These are phyloP conservation scores for Trochalopteron elliotii DNA, from an alignment of 2,113 vertebrate species.

Conservation along the genomic window DNA sequence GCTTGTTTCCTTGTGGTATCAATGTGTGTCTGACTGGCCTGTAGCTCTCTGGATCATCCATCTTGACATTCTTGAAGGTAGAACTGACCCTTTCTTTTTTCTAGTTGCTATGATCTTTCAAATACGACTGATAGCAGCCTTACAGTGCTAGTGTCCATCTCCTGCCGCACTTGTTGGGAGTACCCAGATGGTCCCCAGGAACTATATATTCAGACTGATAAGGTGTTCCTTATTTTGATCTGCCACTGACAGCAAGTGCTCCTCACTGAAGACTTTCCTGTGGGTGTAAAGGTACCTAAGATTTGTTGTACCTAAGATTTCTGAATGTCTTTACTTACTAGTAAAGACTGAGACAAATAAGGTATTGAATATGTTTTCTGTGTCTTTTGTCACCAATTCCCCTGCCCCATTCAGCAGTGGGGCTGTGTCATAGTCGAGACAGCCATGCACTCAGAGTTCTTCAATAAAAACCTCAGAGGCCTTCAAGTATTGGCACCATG, in stretches of 20 bases:
- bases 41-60: neutral
- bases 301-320: neutral
- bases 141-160: neutral
- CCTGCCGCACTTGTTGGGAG: neutral
- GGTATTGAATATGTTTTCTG: neutral
- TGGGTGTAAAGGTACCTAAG: neutral
- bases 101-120: neutral
- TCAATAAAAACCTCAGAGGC: too few species aligned
- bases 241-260: neutral
- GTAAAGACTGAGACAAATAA: neutral
- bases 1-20: neutral
- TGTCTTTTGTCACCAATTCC: neutral
- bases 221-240: neutral
- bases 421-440: too few species aligned
- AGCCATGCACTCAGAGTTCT: too few species aligned
- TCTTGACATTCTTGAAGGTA: neutral
- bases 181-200: neutral
- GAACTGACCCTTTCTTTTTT: neutral
- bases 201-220: neutral
- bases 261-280: neutral
- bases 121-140: neutral
- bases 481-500: too few species aligned
- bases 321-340: neutral
- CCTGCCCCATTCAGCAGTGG: neutral
- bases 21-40: neutral